Evolutionary conservation across 2,888 invertebrate species (phyloP), one percentile per base, ranked within the genome.

Genomic region (Cheilosia variabilis): DNA sequence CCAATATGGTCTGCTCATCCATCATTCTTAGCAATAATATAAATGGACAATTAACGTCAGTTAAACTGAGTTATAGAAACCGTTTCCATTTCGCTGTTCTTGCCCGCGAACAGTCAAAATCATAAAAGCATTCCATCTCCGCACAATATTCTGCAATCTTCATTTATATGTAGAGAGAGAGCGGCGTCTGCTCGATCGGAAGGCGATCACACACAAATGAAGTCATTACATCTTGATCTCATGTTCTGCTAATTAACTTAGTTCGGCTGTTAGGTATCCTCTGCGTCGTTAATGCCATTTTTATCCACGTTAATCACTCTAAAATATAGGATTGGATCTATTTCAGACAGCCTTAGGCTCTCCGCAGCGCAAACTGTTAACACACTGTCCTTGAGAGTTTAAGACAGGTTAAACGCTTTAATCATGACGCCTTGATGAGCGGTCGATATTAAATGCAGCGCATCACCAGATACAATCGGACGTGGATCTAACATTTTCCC

Each of bases 401-500:
- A 52, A 72, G 60, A 52, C 53, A 75, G 68, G 68, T 75, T 47
- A 73, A 75, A 68, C 45, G 65, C 63, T 79, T 72, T 73, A 62
- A 58, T 57, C 63, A 79, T 79, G 83, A 84, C 73, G 77, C 47
- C 77, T 62, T 22, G 77, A 83, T 65, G 73, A 83, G 72, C 62
- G 83, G 63, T 79, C 78, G 57, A 79, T 73, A 73, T 78, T 78
- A 78, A 79, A 79, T 83, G 73, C 77, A 60, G 37, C 77, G 55
- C 69, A 15, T 45, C 73, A 15, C 45, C 78, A 69, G 79, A 79
- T 79, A 58, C 73, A 79, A 84, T 84, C 83, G 27, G 73, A 65
- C 63, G 69, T 65, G 65, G 52, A 75, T 84, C 83, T 84, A 84
- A 84, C 83, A 84, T 79, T 83, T 83, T 73, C 72, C 78, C 47